Conservation (phyloP, 2,888 invertebrate genomes). For the Calliopum simillimum region DNA sequence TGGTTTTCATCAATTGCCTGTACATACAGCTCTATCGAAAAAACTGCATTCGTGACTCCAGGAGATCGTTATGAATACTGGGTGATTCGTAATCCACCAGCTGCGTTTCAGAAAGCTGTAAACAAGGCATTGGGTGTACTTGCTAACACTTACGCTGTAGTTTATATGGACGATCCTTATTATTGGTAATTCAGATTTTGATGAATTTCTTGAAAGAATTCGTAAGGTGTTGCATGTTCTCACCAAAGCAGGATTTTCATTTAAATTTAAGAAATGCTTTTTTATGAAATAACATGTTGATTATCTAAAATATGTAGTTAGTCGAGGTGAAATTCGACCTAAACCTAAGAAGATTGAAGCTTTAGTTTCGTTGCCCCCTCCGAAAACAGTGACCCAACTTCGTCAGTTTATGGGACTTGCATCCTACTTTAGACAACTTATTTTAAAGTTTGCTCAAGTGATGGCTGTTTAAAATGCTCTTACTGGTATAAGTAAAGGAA, state of each 20-base stretch:
- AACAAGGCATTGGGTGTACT: background rate
- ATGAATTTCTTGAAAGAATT: background rate
- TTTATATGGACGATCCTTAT: background rate
- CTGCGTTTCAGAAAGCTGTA: background rate
- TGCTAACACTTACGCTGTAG: background rate
- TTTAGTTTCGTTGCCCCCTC: constrained; percentile 23
- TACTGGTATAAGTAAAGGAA: too few relatives aligned
- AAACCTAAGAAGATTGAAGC: constrained; percentile 29
- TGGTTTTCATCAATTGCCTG: background rate
- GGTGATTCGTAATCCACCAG: background rate
- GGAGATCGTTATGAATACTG: background rate
- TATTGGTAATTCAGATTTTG: background rate
- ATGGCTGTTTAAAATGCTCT: background rate
- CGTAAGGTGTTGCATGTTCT: background rate
- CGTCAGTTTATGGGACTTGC: constrained; percentile 25
- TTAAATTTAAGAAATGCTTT: background rate
- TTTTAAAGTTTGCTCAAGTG: background rate
- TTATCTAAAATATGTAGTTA: background rate
- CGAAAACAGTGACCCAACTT: constrained; percentile 24
- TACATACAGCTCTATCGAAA: background rate
- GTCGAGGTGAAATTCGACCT: background rate
- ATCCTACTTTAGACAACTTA: background rate
- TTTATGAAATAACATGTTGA: background rate
- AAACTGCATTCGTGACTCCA: background rate
- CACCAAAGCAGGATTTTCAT: background rate